A percentile compares a stretch with the other conserved stretches of the same genome.
phyloP scores from a whole-genome alignment of 1,140 invertebrate species.

The Nylanderia fulva region DNA sequence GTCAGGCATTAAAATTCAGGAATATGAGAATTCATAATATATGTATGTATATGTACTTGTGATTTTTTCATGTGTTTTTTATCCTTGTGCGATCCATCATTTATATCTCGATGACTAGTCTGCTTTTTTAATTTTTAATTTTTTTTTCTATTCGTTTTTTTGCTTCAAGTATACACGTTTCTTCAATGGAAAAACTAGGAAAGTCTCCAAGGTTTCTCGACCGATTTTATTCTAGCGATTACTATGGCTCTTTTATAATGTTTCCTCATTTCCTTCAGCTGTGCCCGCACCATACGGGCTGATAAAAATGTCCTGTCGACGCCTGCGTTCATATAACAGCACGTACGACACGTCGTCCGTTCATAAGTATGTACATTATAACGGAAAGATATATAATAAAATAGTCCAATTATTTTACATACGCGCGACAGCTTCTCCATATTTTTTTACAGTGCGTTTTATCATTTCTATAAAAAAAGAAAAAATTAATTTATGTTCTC shows the following conservation, averaged over 20 bases:
- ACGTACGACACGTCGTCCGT: conserved; percentile 61
- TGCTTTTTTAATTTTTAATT: not conserved
- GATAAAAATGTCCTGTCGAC: conserved; percentile 80
- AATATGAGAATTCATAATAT: not conserved
- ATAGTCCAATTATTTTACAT: conserved; percentile 79
- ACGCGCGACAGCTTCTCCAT: conserved; percentile 60
- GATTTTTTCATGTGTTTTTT: too few relatives aligned
- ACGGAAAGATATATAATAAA: conserved; percentile 69
- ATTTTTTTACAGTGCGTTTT: conserved; percentile 12
- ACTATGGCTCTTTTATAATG: conserved; percentile 68
- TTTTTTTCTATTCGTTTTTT: not conserved
- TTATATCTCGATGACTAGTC: not conserved
- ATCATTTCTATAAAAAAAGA: not conserved
- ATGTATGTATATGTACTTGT: too few relatives aligned
- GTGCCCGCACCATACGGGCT: conserved; percentile 80
- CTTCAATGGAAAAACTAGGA: not conserved
- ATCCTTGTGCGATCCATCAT: not conserved
- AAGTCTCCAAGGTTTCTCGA: not conserved
- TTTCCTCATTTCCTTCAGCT: conserved; percentile 80
- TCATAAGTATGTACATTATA: conserved; percentile 56
- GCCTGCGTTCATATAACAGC: conserved; percentile 58
- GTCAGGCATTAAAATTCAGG: not conserved
- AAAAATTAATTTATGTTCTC: not conserved
- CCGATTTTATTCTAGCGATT: conserved; percentile 52
- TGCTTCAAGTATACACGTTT: not conserved